Base-by-base conservation (phyloP, 2,113 vertebrate species). In the Tricholaema leucomelas region DNA sequence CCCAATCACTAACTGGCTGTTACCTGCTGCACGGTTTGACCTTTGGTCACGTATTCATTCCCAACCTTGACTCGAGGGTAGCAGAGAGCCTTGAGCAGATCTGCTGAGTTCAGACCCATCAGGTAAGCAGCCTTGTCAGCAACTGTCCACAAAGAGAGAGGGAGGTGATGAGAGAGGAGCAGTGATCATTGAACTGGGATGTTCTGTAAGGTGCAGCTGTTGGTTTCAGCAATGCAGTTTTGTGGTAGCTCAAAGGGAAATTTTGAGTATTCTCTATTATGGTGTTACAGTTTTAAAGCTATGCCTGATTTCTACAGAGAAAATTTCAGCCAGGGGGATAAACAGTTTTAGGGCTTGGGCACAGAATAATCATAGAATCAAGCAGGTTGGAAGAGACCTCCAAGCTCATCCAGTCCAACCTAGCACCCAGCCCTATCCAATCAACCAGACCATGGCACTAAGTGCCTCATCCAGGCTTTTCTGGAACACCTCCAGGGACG, bases 91-190 rank as follows among this genome's bases (percentile, higher is more conserved):
- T 95, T 93, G 27, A 95, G 92, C 58, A 95, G 46, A 2, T 95
- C 92, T 17, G 92, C 94, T 88, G 94, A 95, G 71, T 95, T 95
- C 52, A 93, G 72, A 30, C 94, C 94, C 94, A 95, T 95, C 71
- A 95, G 4, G 6, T 95, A 95, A 33, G 93, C 93, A 44, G 93
- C 93, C 4, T 95, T 95, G 64, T 95, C 94, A 70, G 94, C 94
- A 56, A 95, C 94, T 93, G 1, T 7, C 20, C 9, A 59, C 21
- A 40, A 46, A 67, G 19, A 70, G 17, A 84, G n/a, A 59, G 8
- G 21, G 21, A 73, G 6, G n/a, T 30, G 69, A 23, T 13, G 35
- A n/a, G 21, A 80, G 20, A 67, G 6, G 8, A 78, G 28, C 64
- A 80, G 12, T 14, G 9, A 46, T 52, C 17, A 35, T 3, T 84